Base-by-base conservation (phyloP, 2,797 vertebrate species). In the Urosaurus nigricauda region DNA sequence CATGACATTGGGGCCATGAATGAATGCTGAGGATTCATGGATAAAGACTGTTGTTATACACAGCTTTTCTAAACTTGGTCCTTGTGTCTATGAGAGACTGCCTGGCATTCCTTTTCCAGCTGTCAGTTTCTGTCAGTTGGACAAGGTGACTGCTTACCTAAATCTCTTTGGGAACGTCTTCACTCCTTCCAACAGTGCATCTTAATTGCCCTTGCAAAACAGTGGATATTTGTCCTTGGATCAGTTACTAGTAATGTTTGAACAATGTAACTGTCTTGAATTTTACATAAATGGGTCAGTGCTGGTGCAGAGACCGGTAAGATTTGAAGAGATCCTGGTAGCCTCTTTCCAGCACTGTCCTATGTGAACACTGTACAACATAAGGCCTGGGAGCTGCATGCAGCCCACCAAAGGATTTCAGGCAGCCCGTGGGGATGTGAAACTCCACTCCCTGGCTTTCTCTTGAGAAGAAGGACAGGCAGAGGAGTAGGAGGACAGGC, bases 61-160 rank as follows among this genome's bases (percentile, higher is more conserved):
- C 75, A 51, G 40, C 56, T 78, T 85, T 85, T 73, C 75, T 73
- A 89, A 89, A 89, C 77, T 73, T 89, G 65, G 83, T 74, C 40
- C 65, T 53, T 60, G 29, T 85, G 81, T 63, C 87, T 56, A 35
- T 56, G 83, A 68, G 87, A 68, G 56, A 89, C 78, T 47, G 19
- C 53, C 85, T 73, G 77, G 32, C 65, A 80, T 89, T 89, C 83
- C 47, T 29, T 80, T 85, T 63, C 65, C 65, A 80, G 65, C 77
- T 89, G 32, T 73, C 65, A 63, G 75, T 84, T 79, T 79, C 35
- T 84, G 77, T 79, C 75, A 84, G 53, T 40, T 88, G 51, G 53
- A 60, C 43, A 79, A 89, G 65, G 80, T 89, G 83, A 53, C 77
- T 85, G 68, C 73, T 53, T 80, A 29, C 24, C 75, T 43, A 70